A percentile compares a stretch with the other conserved stretches of the same genome.
Evolutionary conservation across 2,888 invertebrate species (phyloP).

Genomic region (Bibio marci): DNA sequence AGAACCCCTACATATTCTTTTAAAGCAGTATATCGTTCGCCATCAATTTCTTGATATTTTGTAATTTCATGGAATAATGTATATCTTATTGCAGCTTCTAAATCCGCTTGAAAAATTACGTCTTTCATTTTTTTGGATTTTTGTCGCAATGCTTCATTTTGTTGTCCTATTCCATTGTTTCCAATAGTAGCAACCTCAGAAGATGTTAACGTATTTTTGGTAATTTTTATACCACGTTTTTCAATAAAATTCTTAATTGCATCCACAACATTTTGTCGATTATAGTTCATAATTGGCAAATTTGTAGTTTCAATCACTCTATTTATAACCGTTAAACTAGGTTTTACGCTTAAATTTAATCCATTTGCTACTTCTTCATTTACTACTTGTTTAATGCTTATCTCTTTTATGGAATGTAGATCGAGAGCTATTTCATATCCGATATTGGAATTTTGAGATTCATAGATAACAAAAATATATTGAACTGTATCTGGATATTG

Average conservation of each 20-base stretch:
- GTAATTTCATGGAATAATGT: slow-evolving; percentile 72
- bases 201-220: neutral
- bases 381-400: slow-evolving; percentile 39
- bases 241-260: neutral
- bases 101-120: slow-evolving; percentile 65
- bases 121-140: slow-evolving; percentile 28
- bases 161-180: slow-evolving; percentile 14
- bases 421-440: slow-evolving; percentile 54
- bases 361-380: slow-evolving; percentile 16
- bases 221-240: neutral
- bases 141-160: slow-evolving; percentile 11
- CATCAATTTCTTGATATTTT: slow-evolving; percentile 45
- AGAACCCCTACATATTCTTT: slow-evolving; percentile 55
- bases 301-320: neutral
- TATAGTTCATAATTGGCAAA: neutral
- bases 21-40: slow-evolving; percentile 54
- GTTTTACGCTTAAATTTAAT: neutral
- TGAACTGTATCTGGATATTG: slow-evolving; percentile 31
- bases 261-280: neutral
- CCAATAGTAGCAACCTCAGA: no score
- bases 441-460: slow-evolving; percentile 32
- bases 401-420: slow-evolving; percentile 35
- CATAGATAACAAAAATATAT: slow-evolving; percentile 45
- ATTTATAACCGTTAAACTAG: neutral
- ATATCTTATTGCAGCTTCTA: slow-evolving; percentile 73